Percentiles rank a stretch among this genome's conserved stretches.
Evolutionary conservation across 2,113 vertebrate genomes (phyloP).

Genomic region (Zingel zingel): DNA sequence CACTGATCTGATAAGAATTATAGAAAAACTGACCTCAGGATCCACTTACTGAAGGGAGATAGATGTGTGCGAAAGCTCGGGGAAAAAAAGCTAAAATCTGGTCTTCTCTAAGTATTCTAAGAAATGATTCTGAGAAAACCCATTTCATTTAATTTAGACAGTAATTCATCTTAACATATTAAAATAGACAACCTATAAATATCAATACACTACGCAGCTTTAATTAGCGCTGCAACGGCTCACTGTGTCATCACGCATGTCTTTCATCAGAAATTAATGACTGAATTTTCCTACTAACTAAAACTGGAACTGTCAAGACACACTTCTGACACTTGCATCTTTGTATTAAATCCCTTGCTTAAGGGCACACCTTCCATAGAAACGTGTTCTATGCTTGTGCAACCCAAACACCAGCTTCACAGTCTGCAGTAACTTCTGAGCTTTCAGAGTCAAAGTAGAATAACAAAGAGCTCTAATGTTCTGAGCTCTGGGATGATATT

Average conservation of each 20-base stretch:
- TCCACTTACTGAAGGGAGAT: too few relatives aligned
- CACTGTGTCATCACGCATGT: background rate
- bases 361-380: background rate
- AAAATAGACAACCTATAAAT: conserved; percentile 9
- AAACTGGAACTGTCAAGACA: too few relatives aligned
- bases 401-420: background rate
- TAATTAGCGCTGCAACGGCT: background rate
- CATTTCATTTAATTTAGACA: background rate
- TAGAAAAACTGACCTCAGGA: too few relatives aligned
- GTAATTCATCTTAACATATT: background rate
- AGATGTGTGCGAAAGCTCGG: too few relatives aligned
- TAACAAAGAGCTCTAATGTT: conserved; percentile 32
- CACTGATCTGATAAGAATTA: too few relatives aligned
- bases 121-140: too few relatives aligned
- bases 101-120: too few relatives aligned
- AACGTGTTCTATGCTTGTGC: background rate
- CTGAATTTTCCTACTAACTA: background rate
- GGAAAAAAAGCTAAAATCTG: background rate
- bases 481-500: conserved; percentile 11
- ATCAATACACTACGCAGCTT: background rate
- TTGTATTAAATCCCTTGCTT: background rate
- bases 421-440: background rate
- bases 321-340: too few relatives aligned
- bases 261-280: background rate
- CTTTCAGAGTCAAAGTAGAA: conserved; percentile 25